Evolutionary conservation across 2,888 invertebrate genomes (phyloP), one percentile per base, ranked within the genome.

Genomic region (Volucella inanis): DNA sequence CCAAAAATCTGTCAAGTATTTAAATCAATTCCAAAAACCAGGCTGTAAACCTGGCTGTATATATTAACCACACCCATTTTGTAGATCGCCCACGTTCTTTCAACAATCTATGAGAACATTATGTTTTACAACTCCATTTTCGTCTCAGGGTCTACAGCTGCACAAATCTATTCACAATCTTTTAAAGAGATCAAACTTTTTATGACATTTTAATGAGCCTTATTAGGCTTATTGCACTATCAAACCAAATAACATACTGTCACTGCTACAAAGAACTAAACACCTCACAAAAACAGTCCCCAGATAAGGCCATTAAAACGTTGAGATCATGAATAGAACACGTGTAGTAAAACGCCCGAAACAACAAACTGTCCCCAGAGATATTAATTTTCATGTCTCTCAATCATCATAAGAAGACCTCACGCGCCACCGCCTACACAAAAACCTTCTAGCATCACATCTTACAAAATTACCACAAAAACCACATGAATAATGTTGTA

Each of bases 401-500:
- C 38, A 18, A 47, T 52, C 39, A 55, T 38, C 39, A 14, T 31
- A n/a, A 18, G 4, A 45, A 45, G 59, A 31, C 31, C n/a, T 47
- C 22, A 39, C 38, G 18, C n/a, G 18, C 52, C 52, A 22, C 15
- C 64, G 49, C 79, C 67, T 67, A 61, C 65, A 47, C 38, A 12
- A 41, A 47, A 55, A 45, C 68, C 70, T 77, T 22, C 57, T 64
- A 68, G 62, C 72, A 43, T 41, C 41, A 74, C 9, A 50, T n/a
- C 22, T n/a, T 9, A 59, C 59, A 82, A 52, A 61, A 74, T 75
- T 31, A 52, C 68, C 61, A 50, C 43, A 52, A 41, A 38, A 55
- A 45, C 49, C 47, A 45, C 41, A 10, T 49, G 14, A 70, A 84
- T 75, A 74, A 54, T 74, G 83, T 75, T 79, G 61, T 84, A 79